Evolutionary conservation across 1,140 invertebrate genomes (phyloP).

Genomic region (Listronotus bonariensis): DNA sequence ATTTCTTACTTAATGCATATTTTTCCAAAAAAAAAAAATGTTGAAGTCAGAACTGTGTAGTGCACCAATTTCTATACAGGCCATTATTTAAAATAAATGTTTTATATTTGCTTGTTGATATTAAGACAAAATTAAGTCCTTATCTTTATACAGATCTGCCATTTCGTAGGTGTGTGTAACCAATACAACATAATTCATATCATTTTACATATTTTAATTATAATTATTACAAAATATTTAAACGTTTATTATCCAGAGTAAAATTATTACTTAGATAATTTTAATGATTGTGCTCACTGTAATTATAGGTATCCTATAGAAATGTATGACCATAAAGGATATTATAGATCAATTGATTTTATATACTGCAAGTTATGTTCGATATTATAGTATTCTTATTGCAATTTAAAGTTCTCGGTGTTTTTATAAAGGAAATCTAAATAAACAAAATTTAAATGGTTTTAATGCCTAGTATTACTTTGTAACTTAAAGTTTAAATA

Average conservation of each 20-base stretch:
- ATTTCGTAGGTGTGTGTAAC: constrained; percentile 28
- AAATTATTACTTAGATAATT: constrained; percentile 33
- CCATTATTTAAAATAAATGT: no score
- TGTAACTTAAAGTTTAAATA: no score
- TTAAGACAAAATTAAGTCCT: no score
- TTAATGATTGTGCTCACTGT: constrained; percentile 22
- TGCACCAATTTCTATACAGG: no score
- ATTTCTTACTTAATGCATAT: no score
- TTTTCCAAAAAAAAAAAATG: no score
- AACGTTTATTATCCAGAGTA: constrained; percentile 16
- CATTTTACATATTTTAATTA: constrained; percentile 30
- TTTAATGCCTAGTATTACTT: no score
- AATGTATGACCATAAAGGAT: constrained; percentile 8
- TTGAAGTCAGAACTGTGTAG: no score
- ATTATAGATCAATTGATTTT: constrained; percentile 24
- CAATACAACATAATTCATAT: constrained; percentile 27
- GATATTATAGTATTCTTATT: constrained; percentile 2
- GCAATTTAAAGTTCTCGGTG: no score
- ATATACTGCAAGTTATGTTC: constrained; percentile 11
- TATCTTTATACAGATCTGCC: constrained; percentile 1
- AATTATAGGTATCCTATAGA: constrained; percentile 18
- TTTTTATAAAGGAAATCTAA: no score
- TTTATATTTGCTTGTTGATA: no score
- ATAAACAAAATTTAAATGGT: no score
- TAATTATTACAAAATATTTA: constrained; percentile 32